A percentile compares a stretch with the other conserved stretches of the same genome.
Evolutionary conservation across 2,113 vertebrate genomes (phyloP).

Genomic region (Syngnathus floridae): DNA sequence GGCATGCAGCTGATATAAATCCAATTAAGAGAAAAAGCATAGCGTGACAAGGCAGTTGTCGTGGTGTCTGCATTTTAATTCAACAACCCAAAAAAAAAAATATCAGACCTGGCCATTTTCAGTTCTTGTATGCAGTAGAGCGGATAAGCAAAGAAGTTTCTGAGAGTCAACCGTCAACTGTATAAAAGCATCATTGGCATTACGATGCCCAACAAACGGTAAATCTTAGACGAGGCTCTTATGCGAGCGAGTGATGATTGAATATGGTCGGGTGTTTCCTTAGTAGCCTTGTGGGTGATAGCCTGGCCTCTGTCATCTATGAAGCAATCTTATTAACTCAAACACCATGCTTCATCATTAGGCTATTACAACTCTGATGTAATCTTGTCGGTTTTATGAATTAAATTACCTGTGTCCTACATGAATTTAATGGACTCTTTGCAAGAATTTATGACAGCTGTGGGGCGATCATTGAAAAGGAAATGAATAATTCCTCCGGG

Average conservation of each 20-base stretch:
- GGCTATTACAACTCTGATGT: constrained; percentile 51
- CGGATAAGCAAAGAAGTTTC: background rate
- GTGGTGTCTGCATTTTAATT: background rate
- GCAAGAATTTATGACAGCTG: constrained; percentile 35
- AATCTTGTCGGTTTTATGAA: constrained; percentile 61
- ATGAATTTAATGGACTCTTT: constrained; percentile 63
- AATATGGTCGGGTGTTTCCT: constrained; percentile 22
- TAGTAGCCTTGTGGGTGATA: constrained; percentile 26
- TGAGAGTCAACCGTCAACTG: background rate
- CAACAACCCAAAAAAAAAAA: background rate
- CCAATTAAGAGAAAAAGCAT: constrained; percentile 26
- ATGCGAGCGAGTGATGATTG: constrained; percentile 4
- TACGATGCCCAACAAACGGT: background rate
- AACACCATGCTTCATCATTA: constrained; percentile 67
- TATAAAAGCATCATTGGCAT: background rate
- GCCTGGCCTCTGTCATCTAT: constrained; percentile 45
- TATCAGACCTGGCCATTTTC: background rate
- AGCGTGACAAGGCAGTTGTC: constrained; percentile 32
- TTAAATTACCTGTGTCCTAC: constrained; percentile 66
- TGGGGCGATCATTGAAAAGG: constrained; percentile 31
- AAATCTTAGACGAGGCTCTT: background rate
- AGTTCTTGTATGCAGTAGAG: background rate
- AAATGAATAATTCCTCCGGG: constrained; percentile 45
- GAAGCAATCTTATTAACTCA: constrained; percentile 57
- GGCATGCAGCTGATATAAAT: background rate